Evolutionary conservation across 2,888 invertebrate species (phyloP).

Genomic region (Limnephilus lunatus): DNA sequence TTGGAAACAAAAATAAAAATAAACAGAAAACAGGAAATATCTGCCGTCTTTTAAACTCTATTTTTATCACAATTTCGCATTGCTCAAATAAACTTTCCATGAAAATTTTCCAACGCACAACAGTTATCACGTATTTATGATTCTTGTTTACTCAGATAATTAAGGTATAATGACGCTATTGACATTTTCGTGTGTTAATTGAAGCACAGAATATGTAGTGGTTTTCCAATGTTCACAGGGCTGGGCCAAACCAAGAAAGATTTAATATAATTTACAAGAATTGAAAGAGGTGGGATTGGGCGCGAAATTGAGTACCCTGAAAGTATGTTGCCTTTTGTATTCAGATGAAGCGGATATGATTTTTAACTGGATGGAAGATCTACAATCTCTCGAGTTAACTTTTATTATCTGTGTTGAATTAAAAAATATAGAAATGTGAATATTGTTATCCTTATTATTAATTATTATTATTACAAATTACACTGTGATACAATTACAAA

Average conservation of each 20-base stretch:
- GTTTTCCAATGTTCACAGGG: not conserved
- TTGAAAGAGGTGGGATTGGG: no score
- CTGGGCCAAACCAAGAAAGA: not conserved
- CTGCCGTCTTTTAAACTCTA: not conserved
- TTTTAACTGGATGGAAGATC: no score
- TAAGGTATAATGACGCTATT: not conserved
- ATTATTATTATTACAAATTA: no score
- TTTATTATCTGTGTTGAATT: no score
- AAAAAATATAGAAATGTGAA: no score
- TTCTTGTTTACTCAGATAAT: not conserved
- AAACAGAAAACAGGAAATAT: not conserved
- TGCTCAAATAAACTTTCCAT: not conserved
- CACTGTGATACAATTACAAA: no score
- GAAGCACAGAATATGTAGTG: not conserved
- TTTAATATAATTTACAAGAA: not conserved
- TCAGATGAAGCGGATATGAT: no score
- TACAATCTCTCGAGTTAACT: no score
- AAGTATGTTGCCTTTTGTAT: no score
- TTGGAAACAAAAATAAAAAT: not conserved
- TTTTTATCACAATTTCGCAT: not conserved
- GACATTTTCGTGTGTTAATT: not conserved
- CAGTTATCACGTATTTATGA: not conserved
- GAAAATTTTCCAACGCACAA: not conserved
- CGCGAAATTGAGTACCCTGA: no score
- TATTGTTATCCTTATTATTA: no score